phyloP scores from a whole-genome alignment of 2,113 vertebrate genomes.

The Ursus arctos region DNA sequence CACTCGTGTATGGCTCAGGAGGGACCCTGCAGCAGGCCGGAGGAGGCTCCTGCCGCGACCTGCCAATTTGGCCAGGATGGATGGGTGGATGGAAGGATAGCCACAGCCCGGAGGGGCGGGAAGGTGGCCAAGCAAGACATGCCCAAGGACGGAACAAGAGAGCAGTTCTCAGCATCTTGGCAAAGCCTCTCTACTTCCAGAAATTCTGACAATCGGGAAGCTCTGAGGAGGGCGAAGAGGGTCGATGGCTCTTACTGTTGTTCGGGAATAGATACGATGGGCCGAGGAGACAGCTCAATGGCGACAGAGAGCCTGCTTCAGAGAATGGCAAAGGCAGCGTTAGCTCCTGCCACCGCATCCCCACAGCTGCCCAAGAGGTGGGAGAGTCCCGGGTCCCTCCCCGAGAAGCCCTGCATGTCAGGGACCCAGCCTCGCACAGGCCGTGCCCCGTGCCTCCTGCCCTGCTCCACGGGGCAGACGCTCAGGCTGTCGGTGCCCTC shows the following conservation, averaged over 20 bases:
- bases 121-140: not conserved
- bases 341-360: fast-evolving
- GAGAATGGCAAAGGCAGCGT: fast-evolving
- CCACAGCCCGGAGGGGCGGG: not conserved
- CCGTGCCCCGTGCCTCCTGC: fast-evolving
- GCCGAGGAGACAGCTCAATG: fast-evolving
- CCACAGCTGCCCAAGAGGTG: fast-evolving
- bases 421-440: fast-evolving
- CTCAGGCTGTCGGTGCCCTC: fast-evolving
- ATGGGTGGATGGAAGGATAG: not conserved
- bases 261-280: fast-evolving
- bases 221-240: fast-evolving
- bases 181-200: not conserved
- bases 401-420: not conserved
- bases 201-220: not conserved
- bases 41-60: slow-evolving; percentile 33
- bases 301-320: not conserved
- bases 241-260: fast-evolving
- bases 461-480: fast-evolving
- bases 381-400: fast-evolving
- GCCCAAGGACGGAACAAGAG: not conserved
- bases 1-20: not conserved
- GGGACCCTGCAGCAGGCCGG: not conserved
- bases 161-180: not conserved
- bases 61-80: not conserved